phyloP scores from a whole-genome alignment of 53 echinoderm and acorn worm genomes.

The Mesocentrotus franciscanus region DNA sequence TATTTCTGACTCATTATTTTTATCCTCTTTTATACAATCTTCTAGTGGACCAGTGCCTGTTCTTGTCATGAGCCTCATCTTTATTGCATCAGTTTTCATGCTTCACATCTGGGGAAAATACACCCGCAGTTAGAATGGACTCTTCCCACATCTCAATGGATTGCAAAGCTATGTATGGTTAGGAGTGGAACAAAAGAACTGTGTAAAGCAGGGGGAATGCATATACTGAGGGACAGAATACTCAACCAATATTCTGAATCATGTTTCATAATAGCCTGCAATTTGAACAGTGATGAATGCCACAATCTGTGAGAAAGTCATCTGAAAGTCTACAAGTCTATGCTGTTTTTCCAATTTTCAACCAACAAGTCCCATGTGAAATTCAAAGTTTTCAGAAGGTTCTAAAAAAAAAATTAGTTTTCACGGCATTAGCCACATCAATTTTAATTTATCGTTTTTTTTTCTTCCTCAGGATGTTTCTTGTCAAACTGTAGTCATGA shows the following conservation, averaged over 20 bases:
- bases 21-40: neutral
- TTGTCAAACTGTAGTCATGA: no score
- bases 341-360: neutral
- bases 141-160: slow-evolving; percentile 37
- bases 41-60: slow-evolving; percentile 98
- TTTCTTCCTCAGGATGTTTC: no score
- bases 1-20: neutral
- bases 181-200: neutral
- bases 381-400: neutral
- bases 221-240: slow-evolving; percentile 51
- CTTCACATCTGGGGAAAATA: slow-evolving; percentile 99
- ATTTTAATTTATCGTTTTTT: no score
- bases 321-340: neutral
- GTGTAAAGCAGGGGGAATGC: neutral
- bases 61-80: slow-evolving; percentile 99
- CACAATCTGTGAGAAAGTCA: neutral
- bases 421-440: neutral
- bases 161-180: neutral
- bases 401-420: neutral
- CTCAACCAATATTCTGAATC: slow-evolving; percentile 7
- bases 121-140: slow-evolving; percentile 85
- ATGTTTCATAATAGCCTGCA: neutral
- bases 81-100: slow-evolving; percentile 99
- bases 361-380: neutral
- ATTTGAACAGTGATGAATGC: neutral